Conservation (phyloP, 1,140 invertebrate species). For the Ips nitidus region DNA sequence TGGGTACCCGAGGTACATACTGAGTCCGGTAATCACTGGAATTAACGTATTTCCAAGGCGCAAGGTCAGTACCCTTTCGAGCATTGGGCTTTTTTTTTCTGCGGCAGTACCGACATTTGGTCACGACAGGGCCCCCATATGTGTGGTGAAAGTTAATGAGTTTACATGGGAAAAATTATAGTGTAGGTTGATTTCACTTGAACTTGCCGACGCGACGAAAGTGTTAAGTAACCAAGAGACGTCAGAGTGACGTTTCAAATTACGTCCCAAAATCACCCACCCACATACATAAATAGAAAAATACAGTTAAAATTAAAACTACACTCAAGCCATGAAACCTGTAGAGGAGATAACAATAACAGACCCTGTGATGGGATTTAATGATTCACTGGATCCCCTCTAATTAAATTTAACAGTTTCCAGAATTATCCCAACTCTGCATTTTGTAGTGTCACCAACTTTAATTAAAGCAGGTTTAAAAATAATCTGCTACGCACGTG, state of each 20-base stretch:
- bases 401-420: too few species aligned
- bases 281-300: too few species aligned
- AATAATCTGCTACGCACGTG: constrained; percentile 18
- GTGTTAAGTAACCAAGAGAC: neutral
- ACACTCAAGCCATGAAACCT: too few species aligned
- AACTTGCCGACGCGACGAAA: neutral
- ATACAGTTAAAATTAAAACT: too few species aligned
- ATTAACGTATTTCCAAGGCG: constrained; percentile 27
- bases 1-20: neutral
- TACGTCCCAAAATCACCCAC: too few species aligned
- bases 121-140: constrained; percentile 2
- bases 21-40: constrained; percentile 15
- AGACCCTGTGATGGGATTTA: too few species aligned
- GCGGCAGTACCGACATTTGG: constrained; percentile 4
- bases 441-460: neutral
- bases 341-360: too few species aligned
- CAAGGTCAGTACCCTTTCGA: constrained; percentile 28
- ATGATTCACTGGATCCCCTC: too few species aligned
- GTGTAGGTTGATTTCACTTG: neutral
- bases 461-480: constrained; percentile 11
- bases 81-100: constrained; percentile 6
- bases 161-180: constrained; percentile 8
- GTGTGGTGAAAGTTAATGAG: constrained; percentile 24
- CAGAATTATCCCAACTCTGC: too few species aligned
- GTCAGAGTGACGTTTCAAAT: too few species aligned